phyloP scores from a whole-genome alignment of 1,140 invertebrate species.

The Drosophila nasuta region DNA sequence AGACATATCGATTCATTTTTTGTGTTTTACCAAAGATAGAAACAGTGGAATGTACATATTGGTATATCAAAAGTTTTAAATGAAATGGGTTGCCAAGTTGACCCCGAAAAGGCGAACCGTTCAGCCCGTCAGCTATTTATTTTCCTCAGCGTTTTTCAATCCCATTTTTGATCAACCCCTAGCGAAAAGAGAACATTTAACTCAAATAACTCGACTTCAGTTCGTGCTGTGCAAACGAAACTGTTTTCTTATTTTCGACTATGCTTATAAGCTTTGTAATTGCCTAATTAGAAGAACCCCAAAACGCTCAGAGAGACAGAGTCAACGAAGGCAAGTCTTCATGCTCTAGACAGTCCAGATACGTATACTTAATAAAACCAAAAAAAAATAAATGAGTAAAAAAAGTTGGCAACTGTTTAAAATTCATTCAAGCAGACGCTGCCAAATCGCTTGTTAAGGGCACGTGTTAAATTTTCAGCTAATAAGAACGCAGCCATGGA shows the following conservation, averaged over 20 bases:
- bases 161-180: no score
- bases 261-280: constrained; percentile 49
- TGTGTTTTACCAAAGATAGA: constrained; percentile 19
- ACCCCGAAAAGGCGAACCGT: background rate
- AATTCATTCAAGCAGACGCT: constrained; percentile 57
- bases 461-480: constrained; percentile 62
- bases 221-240: constrained; percentile 25
- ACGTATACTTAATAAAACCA: constrained; percentile 16
- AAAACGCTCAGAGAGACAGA: constrained; percentile 23
- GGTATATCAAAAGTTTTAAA: constrained; percentile 23
- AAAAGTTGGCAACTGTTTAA: constrained; percentile 49
- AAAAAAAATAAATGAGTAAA: no score
- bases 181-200: constrained; percentile 20
- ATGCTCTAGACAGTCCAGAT: constrained; percentile 17
- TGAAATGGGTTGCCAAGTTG: constrained; percentile 63
- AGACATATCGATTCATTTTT: constrained; percentile 35
- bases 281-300: constrained; percentile 59
- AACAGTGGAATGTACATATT: constrained; percentile 24
- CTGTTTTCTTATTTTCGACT: background rate
- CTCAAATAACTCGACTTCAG: constrained; percentile 22
- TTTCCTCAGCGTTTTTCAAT: constrained; percentile 3
- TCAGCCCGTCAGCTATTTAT: background rate
- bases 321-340: background rate
- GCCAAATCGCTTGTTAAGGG: constrained; percentile 39
- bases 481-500: constrained; percentile 28